Evolutionary conservation across 2,888 invertebrate genomes (phyloP), one percentile per base, ranked within the genome.

Genomic region (Parthenolecanium corni): DNA sequence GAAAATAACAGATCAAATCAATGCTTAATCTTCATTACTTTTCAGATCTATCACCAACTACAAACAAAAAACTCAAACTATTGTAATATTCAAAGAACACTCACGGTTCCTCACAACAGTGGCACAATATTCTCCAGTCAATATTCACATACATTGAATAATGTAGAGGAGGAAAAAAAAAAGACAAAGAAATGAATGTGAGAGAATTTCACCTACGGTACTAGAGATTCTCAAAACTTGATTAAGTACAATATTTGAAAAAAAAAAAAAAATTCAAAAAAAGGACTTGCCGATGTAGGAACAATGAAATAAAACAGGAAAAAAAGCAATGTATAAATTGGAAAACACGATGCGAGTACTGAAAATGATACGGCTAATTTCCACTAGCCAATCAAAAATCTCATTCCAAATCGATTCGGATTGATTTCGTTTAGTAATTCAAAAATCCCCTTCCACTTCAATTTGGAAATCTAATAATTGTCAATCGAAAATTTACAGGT

Each of bases 291-390:
- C n/a, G 23, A 38, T 38, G 24, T 12, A 46, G 24, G 21, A 47
- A 21, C n/a, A 25, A n/a, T 44, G 25, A 16, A 62, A 40, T n/a
- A 23, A 1, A 18, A n/a, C n/a, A 44, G 14, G 24, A 49, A 36
- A 47, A 36, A 62, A 46, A 53, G 49, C 36, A 56, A 42, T n/a
- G n/a, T n/a, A n/a, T 57, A 51, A 64, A 51, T 36, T 51, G 40
- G 16, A 63, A 54, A 36, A 54, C 23, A 54, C 31, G 36, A 54
- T 18, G 9, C 16, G 54, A 49, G n/a, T n/a, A n/a, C n/a, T 57
- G 42, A 40, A 25, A n/a, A n/a, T n/a, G n/a, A n/a, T n/a, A n/a
- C n/a, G n/a, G n/a, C n/a, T n/a, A n/a, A 31, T 31, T 31, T 31
- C 9, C 31, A 31, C 9, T 6, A 31, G 31, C 31, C 9, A 9